Base-by-base conservation (phyloP, 1,140 invertebrate species). In the Ostrea denselamellosa region DNA sequence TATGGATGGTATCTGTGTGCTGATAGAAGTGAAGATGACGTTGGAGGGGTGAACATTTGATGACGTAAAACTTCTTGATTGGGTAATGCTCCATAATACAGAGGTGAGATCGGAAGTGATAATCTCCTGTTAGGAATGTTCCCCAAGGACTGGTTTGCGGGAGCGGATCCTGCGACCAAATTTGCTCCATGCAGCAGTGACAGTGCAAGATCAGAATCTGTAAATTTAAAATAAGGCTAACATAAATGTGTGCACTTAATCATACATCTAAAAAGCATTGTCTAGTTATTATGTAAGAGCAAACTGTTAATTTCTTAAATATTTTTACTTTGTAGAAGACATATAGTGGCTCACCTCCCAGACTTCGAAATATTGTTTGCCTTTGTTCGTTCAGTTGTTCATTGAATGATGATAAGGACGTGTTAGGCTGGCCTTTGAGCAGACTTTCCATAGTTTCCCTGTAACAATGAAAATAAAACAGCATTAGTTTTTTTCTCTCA, bases 391-490 rank as follows among this genome's bases (percentile, higher is more conserved):
- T 54, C 44, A 89, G 54, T 4, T 91, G 89, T 22, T 91, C 91
- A 5, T 91, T 89, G 17, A 90, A 86, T 5, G 92, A 88, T 58
- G 93, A 85, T 8, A 94, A 85, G 0, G 93, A 92, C 17, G 91
- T 90, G 52, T 93, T 83, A 10, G 91, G 91, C 71, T 94, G 93
- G 44, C 93, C 91, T 9, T 93, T 90, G 44, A 95, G 91, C 25
- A 95, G 85, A 0, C 88, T 90, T 82, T 94, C 94, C 93, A 94
- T 94, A 0, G 92, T 93, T 83, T 95, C 94, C 83, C 94, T 94
- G 91, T 19, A 85, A 85, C 89, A 17, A 83, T 44, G 53, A 83
- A 85, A 83, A 52, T 19, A 86, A 89, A 25, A 34, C 34, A 81
- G 22, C 22, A 17, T 65, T 65, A 65, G 3, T 65, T 2, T 65